Conservation (phyloP, 1,140 invertebrate genomes). For the Drosophila lini region DNA sequence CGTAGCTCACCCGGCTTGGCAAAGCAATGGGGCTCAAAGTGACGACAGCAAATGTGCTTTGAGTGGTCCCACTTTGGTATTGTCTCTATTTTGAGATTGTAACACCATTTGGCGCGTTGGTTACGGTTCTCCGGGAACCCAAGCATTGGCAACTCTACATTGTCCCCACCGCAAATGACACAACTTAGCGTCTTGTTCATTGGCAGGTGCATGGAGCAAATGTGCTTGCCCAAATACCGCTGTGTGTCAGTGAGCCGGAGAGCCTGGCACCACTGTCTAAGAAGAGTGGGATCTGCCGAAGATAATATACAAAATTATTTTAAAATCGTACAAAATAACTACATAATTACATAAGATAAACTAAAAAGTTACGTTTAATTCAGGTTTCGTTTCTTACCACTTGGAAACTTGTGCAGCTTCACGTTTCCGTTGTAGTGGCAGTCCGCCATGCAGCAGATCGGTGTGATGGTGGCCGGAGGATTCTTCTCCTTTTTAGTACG, state of each 20-base stretch:
- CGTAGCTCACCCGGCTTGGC: slow-evolving; percentile 39
- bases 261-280: slow-evolving; percentile 61
- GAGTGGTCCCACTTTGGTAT: slow-evolving; percentile 70
- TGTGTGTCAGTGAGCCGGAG: slow-evolving; percentile 44
- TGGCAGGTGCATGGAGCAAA: slow-evolving; percentile 61
- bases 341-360: too few relatives aligned
- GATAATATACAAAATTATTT: background rate
- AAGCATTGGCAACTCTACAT: slow-evolving; percentile 55
- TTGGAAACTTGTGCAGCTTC: slow-evolving; percentile 64
- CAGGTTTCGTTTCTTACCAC: slow-evolving; percentile 33
- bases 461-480: background rate
- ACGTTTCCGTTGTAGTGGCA: slow-evolving; percentile 35
- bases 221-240: slow-evolving; percentile 50
- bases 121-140: slow-evolving; percentile 67
- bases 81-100: slow-evolving; percentile 71
- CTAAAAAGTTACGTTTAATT: too few relatives aligned
- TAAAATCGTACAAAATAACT: too few relatives aligned
- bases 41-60: slow-evolving; percentile 63
- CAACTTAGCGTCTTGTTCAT: slow-evolving; percentile 32
- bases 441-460: slow-evolving; percentile 53
- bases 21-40: slow-evolving; percentile 67
- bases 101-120: slow-evolving; percentile 69
- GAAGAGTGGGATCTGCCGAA: slow-evolving; percentile 38
- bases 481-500: slow-evolving; percentile 2
- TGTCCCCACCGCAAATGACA: slow-evolving; percentile 54